Evolutionary conservation across 2,888 invertebrate genomes (phyloP).

Genomic region (Eucriotettix oculatus): DNA sequence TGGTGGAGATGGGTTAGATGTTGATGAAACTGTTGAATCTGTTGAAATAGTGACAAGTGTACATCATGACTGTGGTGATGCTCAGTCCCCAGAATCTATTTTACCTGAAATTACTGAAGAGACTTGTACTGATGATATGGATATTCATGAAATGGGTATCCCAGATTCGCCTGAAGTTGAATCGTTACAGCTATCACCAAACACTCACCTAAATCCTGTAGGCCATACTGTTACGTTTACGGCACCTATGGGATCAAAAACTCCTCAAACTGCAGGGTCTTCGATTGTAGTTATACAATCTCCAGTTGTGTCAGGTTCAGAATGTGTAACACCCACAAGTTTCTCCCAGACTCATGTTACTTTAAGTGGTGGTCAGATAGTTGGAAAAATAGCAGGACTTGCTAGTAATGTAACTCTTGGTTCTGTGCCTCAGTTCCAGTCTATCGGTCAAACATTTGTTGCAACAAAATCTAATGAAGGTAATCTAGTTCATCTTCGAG

Average conservation of each 20-base stretch:
- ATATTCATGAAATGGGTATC: constrained; percentile 4
- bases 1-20: constrained; percentile 6
- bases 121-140: constrained; percentile 1
- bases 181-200: not conserved
- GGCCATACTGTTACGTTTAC: constrained; percentile 1
- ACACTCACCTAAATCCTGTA: not conserved
- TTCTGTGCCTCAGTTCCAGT: constrained; percentile 20
- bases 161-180: constrained; percentile 1
- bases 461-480: constrained; percentile 26
- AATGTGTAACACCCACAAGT: not conserved
- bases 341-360: constrained; percentile 5
- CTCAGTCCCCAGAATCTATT: constrained; percentile 9
- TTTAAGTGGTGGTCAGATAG: constrained; percentile 20
- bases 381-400: constrained; percentile 25
- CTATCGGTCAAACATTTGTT: constrained; percentile 25
- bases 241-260: constrained; percentile 3
- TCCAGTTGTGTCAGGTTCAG: constrained; percentile 5
- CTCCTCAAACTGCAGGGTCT: constrained; percentile 2
- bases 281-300: constrained; percentile 11
- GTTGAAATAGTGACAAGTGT: constrained; percentile 7
- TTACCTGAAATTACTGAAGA: constrained; percentile 10
- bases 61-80: constrained; percentile 1
- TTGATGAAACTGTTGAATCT: constrained; percentile 9
- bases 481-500: constrained; percentile 24
- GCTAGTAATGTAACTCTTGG: constrained; percentile 15